Conservation (phyloP, 2,888 invertebrate species). For the Parthenolecanium corni region DNA sequence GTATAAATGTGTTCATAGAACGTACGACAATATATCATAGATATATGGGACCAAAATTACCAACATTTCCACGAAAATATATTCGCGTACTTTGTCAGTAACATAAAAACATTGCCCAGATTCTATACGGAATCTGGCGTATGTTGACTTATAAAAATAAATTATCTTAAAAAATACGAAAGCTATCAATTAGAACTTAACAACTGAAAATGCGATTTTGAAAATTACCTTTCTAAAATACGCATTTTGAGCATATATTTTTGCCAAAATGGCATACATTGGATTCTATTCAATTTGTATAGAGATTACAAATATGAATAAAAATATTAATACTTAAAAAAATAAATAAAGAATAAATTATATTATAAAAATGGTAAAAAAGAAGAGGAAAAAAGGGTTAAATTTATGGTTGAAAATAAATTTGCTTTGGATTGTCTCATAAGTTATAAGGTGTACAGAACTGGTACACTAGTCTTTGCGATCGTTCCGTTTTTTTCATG, state of each 20-base stretch:
- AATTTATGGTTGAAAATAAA: no score
- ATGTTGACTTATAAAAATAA: constrained; percentile 7
- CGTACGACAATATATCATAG: constrained; percentile 96
- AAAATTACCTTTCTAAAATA: constrained; percentile 46
- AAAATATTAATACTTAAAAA: constrained; percentile 21
- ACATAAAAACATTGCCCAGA: constrained; percentile 30
- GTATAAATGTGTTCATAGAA: constrained; percentile 68
- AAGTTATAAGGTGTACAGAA: constrained; percentile 80
- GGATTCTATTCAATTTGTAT: constrained; percentile 28
- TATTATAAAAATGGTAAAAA: not conserved
- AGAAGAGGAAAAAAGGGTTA: not conserved
- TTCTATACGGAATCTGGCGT: constrained; percentile 13
- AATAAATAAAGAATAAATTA: constrained; percentile 12
- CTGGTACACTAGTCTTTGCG: constrained; percentile 96
- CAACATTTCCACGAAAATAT: constrained; percentile 60
- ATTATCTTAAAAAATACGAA: constrained; percentile 1
- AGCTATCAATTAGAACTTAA: constrained; percentile 2
- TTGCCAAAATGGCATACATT: constrained; percentile 33
- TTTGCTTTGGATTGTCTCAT: not conserved
- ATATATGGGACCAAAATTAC: constrained; percentile 90
- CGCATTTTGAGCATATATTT: constrained; percentile 13
- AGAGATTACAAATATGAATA: constrained; percentile 16
- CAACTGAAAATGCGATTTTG: constrained; percentile 33
- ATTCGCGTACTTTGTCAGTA: constrained; percentile 53
- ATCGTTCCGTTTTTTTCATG: constrained; percentile 97